Percentiles rank a stretch among this genome's conserved stretches.
Evolutionary conservation across 2,113 vertebrate genomes (phyloP).

Genomic region (Limanda limanda): DNA sequence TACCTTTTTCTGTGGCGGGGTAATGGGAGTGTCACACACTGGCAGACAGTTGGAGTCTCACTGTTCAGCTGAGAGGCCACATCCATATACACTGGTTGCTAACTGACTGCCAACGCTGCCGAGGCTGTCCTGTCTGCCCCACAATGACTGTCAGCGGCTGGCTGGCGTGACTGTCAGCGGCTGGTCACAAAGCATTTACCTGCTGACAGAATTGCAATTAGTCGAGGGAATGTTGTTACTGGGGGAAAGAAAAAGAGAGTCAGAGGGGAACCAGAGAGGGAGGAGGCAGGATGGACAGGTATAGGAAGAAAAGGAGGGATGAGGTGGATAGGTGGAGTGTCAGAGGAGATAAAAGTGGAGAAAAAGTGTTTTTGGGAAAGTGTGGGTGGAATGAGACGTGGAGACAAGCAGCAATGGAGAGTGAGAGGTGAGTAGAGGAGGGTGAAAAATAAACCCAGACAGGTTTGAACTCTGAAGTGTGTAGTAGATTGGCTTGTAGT

Average conservation of each 20-base stretch:
- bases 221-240: slow-evolving; percentile 76
- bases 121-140: slow-evolving; percentile 70
- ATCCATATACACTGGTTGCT: slow-evolving; percentile 70
- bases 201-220: slow-evolving; percentile 86
- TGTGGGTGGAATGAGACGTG: slow-evolving; percentile 22
- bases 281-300: slow-evolving; percentile 37
- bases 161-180: slow-evolving; percentile 76
- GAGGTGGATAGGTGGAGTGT: slow-evolving; percentile 51
- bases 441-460: slow-evolving; percentile 43
- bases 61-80: slow-evolving; percentile 76
- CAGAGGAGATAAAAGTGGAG: slow-evolving; percentile 68
- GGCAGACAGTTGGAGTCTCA: slow-evolving; percentile 75
- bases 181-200: slow-evolving; percentile 84
- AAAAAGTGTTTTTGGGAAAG: slow-evolving; percentile 39
- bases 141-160: slow-evolving; percentile 77
- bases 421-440: slow-evolving; percentile 59
- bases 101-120: slow-evolving; percentile 72
- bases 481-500: slow-evolving; percentile 83
- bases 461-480: slow-evolving; percentile 53
- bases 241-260: slow-evolving; percentile 63
- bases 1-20: slow-evolving; percentile 71
- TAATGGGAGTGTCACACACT: slow-evolving; percentile 81
- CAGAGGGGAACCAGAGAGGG: slow-evolving; percentile 26
- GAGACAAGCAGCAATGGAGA: slow-evolving; percentile 51
- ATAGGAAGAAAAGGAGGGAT: slow-evolving; percentile 32